phyloP scores from a whole-genome alignment of 2,113 vertebrate species.

The Ictidomys tridecemlineatus region DNA sequence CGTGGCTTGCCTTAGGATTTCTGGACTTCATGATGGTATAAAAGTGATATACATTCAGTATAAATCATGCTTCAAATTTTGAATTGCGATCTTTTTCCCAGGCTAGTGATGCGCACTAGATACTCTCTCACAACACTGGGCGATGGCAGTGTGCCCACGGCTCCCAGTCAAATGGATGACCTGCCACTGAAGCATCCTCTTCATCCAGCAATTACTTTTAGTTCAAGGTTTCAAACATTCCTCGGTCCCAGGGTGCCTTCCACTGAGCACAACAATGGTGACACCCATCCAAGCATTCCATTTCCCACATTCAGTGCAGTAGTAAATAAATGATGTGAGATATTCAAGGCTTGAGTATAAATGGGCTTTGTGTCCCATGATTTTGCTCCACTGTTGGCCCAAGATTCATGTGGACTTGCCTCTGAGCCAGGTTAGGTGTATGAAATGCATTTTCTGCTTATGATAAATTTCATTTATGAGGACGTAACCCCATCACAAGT shows the following conservation, averaged over 20 bases:
- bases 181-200: neutral
- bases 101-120: neutral
- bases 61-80: neutral
- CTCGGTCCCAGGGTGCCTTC: neutral
- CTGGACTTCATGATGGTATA: neutral
- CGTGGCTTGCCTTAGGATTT: neutral
- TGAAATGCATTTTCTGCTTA: neutral
- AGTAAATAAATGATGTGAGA: neutral
- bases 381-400: neutral
- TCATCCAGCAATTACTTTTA: neutral
- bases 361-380: neutral
- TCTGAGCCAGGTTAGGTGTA: neutral
- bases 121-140: neutral
- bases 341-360: too few species aligned
- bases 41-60: neutral
- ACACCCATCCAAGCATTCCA: too few species aligned
- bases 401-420: neutral
- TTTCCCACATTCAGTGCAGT: neutral
- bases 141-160: neutral
- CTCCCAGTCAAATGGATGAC: neutral
- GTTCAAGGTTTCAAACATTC: neutral
- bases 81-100: neutral
- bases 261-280: rapidly evolving
- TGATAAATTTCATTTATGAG: neutral
- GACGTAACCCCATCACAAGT: neutral